Percentiles rank a stretch among this genome's conserved stretches.
phyloP scores from a whole-genome alignment of 2,888 invertebrate genomes.

The Drosophila anomelani region DNA sequence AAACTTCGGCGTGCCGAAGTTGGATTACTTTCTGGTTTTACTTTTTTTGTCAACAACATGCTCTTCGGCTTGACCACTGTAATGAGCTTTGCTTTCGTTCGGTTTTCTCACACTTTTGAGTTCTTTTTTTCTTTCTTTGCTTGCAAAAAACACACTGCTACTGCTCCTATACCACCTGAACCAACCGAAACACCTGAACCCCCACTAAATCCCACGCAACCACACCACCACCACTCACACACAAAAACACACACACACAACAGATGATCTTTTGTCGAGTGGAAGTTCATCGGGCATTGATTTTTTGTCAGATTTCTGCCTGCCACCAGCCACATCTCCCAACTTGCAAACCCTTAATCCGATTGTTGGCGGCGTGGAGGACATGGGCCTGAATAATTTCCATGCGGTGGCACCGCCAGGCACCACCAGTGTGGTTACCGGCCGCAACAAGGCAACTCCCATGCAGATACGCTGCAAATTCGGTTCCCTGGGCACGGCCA shows the following conservation, averaged over 20 bases:
- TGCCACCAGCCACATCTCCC: slow-evolving; percentile 88
- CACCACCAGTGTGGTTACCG: slow-evolving; percentile 85
- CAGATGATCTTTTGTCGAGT: slow-evolving; percentile 86
- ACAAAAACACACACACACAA: slow-evolving; percentile 25
- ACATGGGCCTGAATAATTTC: slow-evolving; percentile 84
- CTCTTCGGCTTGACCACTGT: not conserved
- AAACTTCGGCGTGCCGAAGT: no score
- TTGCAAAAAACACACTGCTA: slow-evolving; percentile 1
- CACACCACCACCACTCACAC: not conserved
- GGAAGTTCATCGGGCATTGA: slow-evolving; percentile 87
- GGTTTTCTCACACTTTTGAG: slow-evolving; percentile 30
- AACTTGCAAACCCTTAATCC: slow-evolving; percentile 85
- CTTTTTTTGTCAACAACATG: not conserved
- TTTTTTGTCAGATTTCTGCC: slow-evolving; percentile 87
- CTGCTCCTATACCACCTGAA: slow-evolving; percentile 13
- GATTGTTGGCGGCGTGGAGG: slow-evolving; percentile 84
- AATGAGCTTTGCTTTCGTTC: not conserved
- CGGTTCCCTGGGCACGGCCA: slow-evolving; percentile 95
- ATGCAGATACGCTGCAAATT: slow-evolving; percentile 97
- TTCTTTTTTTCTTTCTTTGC: slow-evolving; percentile 21
- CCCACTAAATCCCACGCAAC: slow-evolving; percentile 14
- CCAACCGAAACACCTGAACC: slow-evolving; percentile 9
- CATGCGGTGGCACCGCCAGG: slow-evolving; percentile 84
- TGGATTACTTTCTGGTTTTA: not conserved
- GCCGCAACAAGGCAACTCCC: slow-evolving; percentile 90